Evolutionary conservation across 2,888 invertebrate genomes (phyloP), one percentile per base, ranked within the genome.

Genomic region (Volucella zonaria): DNA sequence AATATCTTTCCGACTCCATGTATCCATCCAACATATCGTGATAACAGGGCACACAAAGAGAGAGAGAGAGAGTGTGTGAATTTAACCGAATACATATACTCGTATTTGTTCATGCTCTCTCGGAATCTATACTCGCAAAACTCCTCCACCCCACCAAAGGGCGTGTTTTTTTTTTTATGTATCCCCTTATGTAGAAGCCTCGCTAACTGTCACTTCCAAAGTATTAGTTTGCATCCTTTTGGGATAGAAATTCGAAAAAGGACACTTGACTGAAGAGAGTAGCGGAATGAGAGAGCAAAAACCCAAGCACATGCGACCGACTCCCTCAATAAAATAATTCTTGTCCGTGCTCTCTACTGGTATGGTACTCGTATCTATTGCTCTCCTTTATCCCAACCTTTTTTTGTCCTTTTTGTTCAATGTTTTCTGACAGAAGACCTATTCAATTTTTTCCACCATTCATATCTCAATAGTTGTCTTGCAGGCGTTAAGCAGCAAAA

Each of bases 401-500:
- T 59, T 4, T 31, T 31, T 31, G 31, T 31, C 31, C 31, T 0
- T 31, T 31, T 31, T 31, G 31, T 31, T 31, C 31, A 6, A 31
- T 62, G 18, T 43, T 61, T 79, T 77, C 58, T 76, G 70, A 73
- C 23, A 66, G 23, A 56, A 64, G 68, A 76, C 68, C 76, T 75
- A 66, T 75, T 70, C 40, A 40, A 71, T n/a, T 52, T 38, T 75
- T 59, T 58, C 38, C 66, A 67, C 67, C 67, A 81, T 59, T 51
- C 52, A 52, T 59, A 71, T 15, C 73, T 56, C 56, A 68, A 62
- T 78, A 86, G 86, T 86, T 78, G 82, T 78, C 86, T 82, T 86
- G 77, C 78, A 78, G 78, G 77, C 86, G 82, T 86, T 59, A 61
- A 68, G 70, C 78, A 78, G 77, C 15, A 74, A 78, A 82, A 82